phyloP scores from a whole-genome alignment of 2,797 vertebrate species.

The Danionella dracula region DNA sequence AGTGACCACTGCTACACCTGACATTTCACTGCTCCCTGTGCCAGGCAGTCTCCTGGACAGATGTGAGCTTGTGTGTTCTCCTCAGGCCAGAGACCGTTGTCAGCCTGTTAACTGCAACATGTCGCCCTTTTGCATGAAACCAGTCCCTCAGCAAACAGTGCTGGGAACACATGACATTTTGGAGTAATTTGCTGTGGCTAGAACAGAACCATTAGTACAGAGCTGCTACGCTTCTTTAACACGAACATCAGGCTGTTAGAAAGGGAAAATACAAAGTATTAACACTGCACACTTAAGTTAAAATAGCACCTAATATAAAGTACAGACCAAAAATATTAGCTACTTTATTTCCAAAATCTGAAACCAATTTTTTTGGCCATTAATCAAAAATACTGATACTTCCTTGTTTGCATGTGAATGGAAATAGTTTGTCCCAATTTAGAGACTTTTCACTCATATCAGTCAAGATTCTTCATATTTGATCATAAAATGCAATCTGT shows the following conservation, averaged over 20 bases:
- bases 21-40: conserved; percentile 20
- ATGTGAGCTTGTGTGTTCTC: conserved; percentile 30
- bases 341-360: too few relatives aligned
- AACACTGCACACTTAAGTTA: conserved; percentile 6
- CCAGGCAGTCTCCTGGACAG: conserved; percentile 27
- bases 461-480: too few relatives aligned
- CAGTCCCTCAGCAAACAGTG: conserved; percentile 29
- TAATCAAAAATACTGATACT: too few relatives aligned
- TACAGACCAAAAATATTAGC: too few relatives aligned
- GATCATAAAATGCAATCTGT: too few relatives aligned
- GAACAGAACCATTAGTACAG: conserved; percentile 8
- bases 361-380: too few relatives aligned
- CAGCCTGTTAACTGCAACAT: conserved; percentile 21
- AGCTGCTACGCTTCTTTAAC: not conserved
- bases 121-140: conserved; percentile 15
- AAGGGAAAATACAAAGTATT: conserved; percentile 10
- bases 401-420: too few relatives aligned
- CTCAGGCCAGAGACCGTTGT: conserved; percentile 23
- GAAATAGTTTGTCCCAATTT: too few relatives aligned
- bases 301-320: too few relatives aligned
- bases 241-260: too few relatives aligned
- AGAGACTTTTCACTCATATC: too few relatives aligned
- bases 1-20: conserved; percentile 5
- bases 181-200: conserved; percentile 26
- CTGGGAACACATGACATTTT: conserved; percentile 44